Evolutionary conservation across 2,113 vertebrate genomes (phyloP), one percentile per base, ranked within the genome.

Genomic region (Motacilla alba): DNA sequence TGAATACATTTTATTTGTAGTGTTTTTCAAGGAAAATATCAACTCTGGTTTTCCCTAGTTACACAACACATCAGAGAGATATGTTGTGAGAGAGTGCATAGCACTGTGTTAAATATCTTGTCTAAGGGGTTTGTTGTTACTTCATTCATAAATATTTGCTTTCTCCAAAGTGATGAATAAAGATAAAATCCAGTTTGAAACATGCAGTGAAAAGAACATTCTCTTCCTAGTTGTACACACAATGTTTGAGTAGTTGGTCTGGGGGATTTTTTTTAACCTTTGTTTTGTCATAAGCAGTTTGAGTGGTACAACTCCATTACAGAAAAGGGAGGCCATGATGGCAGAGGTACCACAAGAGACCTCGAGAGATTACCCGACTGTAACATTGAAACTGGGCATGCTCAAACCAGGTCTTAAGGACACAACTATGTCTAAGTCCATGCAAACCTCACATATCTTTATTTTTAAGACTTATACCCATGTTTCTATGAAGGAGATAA

Each of bases 381-480:
- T 50, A 78, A 31, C 11, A 10, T 1, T 46, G 39, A 80, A 67
- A 31, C 10, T 13, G 2, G 3, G 2, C 4, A 18, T 22, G 8
- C 2, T 68, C 27, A 64, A 18, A 66, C 1, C 0, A 6, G 0
- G 0, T 62, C 21, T 30, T 35, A 63, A 74, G 41, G 22, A 22
- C 23, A 62, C 12, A 70, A 31, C 19, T 9, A 7, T 43, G 3
- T 19, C 69, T 39, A 69, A 60, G 37, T 3, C 18, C 30, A 24
- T n/a, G 39, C 15, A 82, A 72, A 58, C 1, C 6, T 66, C 33
- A 49, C 7, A 43, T 37, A 26, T 10, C 5, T 52, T 47, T 80
- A 20, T 73, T 78, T 87, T 7, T 35, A 67, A 72, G 35, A 30
- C 15, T 17, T 55, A 46, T n/a, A 84, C 2, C 7, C 67, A 26